Evolutionary conservation across 2,888 invertebrate species (phyloP).

Genomic region (Scaptomyza caliginosa): DNA sequence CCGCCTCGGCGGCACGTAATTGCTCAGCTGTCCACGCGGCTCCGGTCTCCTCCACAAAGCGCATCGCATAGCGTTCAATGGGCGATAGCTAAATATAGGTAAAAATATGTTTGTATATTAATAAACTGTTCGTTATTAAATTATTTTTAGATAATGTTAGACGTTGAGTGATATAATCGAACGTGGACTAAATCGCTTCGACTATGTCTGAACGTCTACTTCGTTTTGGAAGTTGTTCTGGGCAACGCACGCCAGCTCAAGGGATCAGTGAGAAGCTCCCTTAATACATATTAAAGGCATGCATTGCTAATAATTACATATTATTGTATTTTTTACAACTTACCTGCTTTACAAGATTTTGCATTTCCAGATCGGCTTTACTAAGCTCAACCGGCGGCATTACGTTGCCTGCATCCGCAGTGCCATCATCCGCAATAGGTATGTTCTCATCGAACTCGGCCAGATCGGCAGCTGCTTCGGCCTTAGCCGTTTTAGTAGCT

Average conservation of each 20-base stretch:
- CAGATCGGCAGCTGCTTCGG: constrained; percentile 94
- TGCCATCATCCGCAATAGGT: constrained; percentile 89
- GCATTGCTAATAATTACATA: constrained; percentile 28
- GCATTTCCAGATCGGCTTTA: constrained; percentile 90
- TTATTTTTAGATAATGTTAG: constrained; percentile 60
- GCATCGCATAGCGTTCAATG: constrained; percentile 97
- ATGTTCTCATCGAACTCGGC: constrained; percentile 98
- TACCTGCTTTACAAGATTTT: constrained; percentile 89
- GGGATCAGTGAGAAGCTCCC: constrained; percentile 15
- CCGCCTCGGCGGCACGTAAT: constrained; percentile 93
- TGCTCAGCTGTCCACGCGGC: constrained; percentile 93
- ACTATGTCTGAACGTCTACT: constrained; percentile 83
- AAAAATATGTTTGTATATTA: background rate
- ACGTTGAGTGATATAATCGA: constrained; percentile 84
- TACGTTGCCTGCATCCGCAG: constrained; percentile 59
- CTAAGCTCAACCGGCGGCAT: constrained; percentile 86
- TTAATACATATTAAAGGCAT: constrained; percentile 33
- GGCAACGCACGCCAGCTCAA: constrained; percentile 50
- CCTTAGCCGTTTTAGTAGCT: constrained; percentile 94
- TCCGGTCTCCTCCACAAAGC: constrained; percentile 93
- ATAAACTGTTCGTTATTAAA: background rate
- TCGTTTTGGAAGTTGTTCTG: constrained; percentile 50
- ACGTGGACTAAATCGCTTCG: constrained; percentile 70
- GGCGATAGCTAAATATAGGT: constrained; percentile 91
- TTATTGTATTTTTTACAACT: constrained; percentile 24